Evolutionary conservation across 2,797 vertebrate genomes (phyloP), one percentile per base, ranked within the genome.

Genomic region (Myiotriccus ornatus): DNA sequence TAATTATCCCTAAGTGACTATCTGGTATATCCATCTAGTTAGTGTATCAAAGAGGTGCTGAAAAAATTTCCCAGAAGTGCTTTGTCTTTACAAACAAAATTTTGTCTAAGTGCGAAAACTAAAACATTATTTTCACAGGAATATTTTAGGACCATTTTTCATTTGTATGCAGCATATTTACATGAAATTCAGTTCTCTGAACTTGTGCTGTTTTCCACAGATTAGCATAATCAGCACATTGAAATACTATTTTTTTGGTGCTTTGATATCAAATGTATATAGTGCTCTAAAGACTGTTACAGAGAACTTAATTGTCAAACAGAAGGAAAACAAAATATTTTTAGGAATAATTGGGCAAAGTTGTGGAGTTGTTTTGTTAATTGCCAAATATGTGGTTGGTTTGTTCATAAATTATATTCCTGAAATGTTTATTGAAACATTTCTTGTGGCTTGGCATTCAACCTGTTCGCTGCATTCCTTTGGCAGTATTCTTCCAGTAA

Each of bases 391-490:
- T n/a, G 34, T 32, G 12, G n/a, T 74, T 80, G 52, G 14, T 52
- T 90, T 93, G 59, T 60, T 73, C 22, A 55, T 67, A 44, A 82
- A 53, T 76, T 73, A 41, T n/a, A 19, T 84, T 75, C n/a, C 39
- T 74, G 24, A 73, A 65, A 46, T 35, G 8, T 64, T 94, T 71
- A 49, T 55, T 69, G 62, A 69, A 77, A 25, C 32, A 24, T 15
- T 89, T 88, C 47, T 70, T 76, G 73, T 80, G 85, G 56, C 56
- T 91, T 93, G 71, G 56, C 68, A 44, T 94, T 94, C 76, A 49
- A 2, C 44, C 19, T 14, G 21, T 80, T 90, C 21, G 25, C 52
- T 49, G 23, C 46, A 25, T 65, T 86, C 63, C 67, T 69, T 71
- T 68, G 35, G 44, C 76, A 46, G 52, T 49, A 65, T 17, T 62